Evolutionary conservation across 2,888 invertebrate species (phyloP).

Genomic region (Diaprepes abbreviatus): DNA sequence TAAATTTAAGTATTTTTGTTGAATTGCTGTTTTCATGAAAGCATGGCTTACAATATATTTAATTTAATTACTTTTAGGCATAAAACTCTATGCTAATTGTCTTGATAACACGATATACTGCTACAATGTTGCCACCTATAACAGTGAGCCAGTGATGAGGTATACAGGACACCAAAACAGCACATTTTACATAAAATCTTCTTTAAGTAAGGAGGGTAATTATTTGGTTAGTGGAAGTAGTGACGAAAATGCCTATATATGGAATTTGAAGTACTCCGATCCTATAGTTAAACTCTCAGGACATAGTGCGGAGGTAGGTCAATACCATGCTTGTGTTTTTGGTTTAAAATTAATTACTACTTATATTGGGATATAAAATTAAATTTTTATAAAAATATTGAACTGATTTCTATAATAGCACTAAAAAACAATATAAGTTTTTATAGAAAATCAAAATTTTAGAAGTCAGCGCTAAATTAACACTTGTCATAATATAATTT

Average conservation of each 20-base stretch:
- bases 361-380: too few species aligned
- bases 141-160: conserved; percentile 74
- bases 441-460: too few species aligned
- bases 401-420: too few species aligned
- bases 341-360: too few species aligned
- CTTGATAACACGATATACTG: conserved; percentile 89
- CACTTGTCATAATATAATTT: too few species aligned
- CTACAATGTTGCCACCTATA: conserved; percentile 82
- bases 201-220: conserved; percentile 83
- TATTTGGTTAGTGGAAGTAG: conserved; percentile 92
- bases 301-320: conserved; percentile 78
- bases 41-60: too few species aligned
- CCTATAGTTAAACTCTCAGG: conserved; percentile 81
- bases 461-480: too few species aligned
- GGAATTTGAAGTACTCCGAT: conserved; percentile 77
- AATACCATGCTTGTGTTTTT: too few species aligned
- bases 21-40: too few species aligned
- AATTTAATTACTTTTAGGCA: conserved; percentile 62
- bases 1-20: not conserved
- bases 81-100: conserved; percentile 86
- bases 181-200: conserved; percentile 88
- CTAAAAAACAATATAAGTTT: too few species aligned
- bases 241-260: conserved; percentile 88
- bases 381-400: too few species aligned
- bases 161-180: conserved; percentile 83